Conservation (phyloP, 1,140 invertebrate species). For the Meloidogyne chitwoodi region DNA sequence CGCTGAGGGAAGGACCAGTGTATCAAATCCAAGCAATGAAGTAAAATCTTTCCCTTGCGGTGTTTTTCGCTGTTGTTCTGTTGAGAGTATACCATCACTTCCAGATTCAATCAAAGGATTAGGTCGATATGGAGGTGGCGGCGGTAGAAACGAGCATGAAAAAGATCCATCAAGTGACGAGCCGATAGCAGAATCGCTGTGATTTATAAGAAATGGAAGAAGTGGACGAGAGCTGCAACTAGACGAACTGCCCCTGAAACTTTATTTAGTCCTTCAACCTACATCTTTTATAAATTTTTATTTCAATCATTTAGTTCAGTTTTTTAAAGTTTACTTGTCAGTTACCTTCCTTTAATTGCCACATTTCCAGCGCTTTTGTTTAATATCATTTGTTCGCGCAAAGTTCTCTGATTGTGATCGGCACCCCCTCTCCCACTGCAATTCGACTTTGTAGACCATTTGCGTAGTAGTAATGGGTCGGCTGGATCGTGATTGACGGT, state of each 20-base stretch:
- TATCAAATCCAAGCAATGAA: slow-evolving; percentile 16
- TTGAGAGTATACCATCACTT: slow-evolving; percentile 2
- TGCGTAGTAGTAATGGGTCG: slow-evolving; percentile 1
- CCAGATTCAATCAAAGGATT: neutral
- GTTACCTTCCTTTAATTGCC: slow-evolving; percentile 4
- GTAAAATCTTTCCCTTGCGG: slow-evolving; percentile 10
- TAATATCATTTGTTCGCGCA: slow-evolving; percentile 4
- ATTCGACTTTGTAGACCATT: slow-evolving; percentile 24
- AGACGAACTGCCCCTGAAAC: slow-evolving; percentile 2
- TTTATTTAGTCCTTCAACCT: neutral
- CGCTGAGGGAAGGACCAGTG: neutral
- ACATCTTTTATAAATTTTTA: neutral
- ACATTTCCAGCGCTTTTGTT: slow-evolving; percentile 7
- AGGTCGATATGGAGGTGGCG: slow-evolving; percentile 6
- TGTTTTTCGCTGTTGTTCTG: neutral
- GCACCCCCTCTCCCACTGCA: slow-evolving; percentile 5
- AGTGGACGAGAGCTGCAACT: neutral
- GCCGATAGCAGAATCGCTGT: slow-evolving; percentile 15
- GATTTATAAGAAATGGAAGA: slow-evolving; percentile 2
- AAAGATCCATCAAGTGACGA: slow-evolving; percentile 13
- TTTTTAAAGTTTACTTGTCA: too few relatives aligned
- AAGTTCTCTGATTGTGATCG: neutral
- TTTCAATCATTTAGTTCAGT: too few relatives aligned
- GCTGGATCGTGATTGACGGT: neutral
- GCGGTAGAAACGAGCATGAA: slow-evolving; percentile 16